Percentiles rank a stretch among this genome's conserved stretches.
Conservation (phyloP, 2,797 vertebrate species). For the Acanthurus lineatus region DNA sequence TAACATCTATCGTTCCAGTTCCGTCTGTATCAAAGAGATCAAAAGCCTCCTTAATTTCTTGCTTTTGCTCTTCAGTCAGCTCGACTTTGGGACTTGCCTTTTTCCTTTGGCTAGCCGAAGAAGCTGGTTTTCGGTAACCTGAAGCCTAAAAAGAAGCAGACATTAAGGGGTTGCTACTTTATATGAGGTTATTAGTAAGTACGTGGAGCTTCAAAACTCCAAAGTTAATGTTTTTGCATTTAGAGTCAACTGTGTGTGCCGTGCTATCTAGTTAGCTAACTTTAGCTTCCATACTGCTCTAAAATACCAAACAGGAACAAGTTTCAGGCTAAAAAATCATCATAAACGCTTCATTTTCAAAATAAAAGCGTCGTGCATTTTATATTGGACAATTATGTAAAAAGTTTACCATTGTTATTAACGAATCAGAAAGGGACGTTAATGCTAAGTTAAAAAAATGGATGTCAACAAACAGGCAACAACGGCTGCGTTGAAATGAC, state of each 20-base stretch:
- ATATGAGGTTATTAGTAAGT: too few relatives aligned
- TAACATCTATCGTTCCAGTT: constrained; percentile 92
- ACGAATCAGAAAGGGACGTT: background rate
- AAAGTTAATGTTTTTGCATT: background rate
- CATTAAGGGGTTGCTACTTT: background rate
- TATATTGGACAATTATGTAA: background rate
- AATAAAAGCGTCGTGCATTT: background rate
- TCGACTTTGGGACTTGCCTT: constrained; percentile 87
- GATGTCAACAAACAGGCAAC: constrained; percentile 66
- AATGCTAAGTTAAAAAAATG: background rate
- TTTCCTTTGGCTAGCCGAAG: constrained; percentile 82
- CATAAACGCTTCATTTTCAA: background rate
- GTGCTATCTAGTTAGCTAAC: constrained; percentile 45
- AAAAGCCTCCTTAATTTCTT: constrained; percentile 96
- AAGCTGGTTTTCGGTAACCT: constrained; percentile 80
- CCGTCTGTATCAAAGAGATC: constrained; percentile 95
- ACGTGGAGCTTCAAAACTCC: background rate
- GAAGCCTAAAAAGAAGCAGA: constrained; percentile 84
- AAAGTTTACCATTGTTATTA: constrained; percentile 62
- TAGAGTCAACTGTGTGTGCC: background rate
- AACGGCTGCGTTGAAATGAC: constrained; percentile 50
- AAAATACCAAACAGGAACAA: constrained; percentile 9
- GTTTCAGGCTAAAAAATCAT: background rate
- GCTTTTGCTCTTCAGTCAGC: constrained; percentile 92
- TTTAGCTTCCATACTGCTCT: constrained; percentile 35